Conservation (phyloP, 1,140 invertebrate species). For the Drosophila nannoptera region DNA sequence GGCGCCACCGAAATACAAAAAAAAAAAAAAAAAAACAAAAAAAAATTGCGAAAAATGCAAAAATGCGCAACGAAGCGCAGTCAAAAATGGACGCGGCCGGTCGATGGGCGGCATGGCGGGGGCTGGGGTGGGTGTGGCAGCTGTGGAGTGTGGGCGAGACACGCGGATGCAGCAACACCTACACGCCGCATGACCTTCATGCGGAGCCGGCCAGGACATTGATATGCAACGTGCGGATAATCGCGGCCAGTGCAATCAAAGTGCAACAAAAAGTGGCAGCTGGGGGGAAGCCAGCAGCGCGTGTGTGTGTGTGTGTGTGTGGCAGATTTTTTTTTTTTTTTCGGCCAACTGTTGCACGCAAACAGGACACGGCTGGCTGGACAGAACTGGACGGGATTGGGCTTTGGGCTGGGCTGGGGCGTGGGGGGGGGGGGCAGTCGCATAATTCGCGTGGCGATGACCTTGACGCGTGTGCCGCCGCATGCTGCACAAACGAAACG, state of each 20-base stretch:
- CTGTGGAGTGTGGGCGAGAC: conserved; percentile 10
- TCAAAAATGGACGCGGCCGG: conserved; percentile 22
- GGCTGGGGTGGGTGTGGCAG: not conserved
- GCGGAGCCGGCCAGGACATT: conserved; percentile 53
- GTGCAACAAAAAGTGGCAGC: conserved; percentile 47
- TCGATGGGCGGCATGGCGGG: not conserved
- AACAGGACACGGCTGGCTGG: conserved; percentile 30
- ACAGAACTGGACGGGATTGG: conserved; percentile 1
- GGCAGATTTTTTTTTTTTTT: conserved; percentile 9
- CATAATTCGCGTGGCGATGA: conserved; percentile 45
- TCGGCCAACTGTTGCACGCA: conserved; percentile 62
- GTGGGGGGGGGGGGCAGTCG: conserved; percentile 1
- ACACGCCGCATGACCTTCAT: conserved; percentile 60
- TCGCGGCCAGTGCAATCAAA: conserved; percentile 72
- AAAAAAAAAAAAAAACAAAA: conserved; percentile 48
- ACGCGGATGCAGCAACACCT: conserved; percentile 17
- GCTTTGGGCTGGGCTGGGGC: not conserved
- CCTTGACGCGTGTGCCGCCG: conserved; percentile 72
- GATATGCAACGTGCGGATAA: conserved; percentile 73
- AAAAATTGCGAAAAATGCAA: conserved; percentile 58
- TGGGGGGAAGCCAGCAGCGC: not conserved
- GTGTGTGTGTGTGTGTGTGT: not conserved
- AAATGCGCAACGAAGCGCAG: conserved; percentile 54
- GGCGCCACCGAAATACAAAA: conserved; percentile 31
- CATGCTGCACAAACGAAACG: conserved; percentile 70